Evolutionary conservation across 2,888 invertebrate species (phyloP).

Genomic region (Drosophila yooni): DNA sequence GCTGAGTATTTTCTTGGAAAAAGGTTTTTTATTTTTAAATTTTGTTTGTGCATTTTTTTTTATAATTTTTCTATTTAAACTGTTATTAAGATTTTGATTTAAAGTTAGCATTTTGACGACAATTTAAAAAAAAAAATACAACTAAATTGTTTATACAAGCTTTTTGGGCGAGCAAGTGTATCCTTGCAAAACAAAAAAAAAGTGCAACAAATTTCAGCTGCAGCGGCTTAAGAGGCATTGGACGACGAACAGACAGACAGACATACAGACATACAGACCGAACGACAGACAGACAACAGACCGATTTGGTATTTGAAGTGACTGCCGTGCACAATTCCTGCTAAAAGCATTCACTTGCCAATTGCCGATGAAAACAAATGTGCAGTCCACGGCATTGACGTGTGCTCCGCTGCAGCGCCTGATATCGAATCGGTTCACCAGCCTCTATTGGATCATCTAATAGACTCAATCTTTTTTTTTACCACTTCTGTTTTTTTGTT

Average conservation of each 20-base stretch:
- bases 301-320: slow-evolving; percentile 50
- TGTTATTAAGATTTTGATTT: neutral
- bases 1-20: neutral
- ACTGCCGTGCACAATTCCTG: slow-evolving; percentile 70
- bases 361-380: slow-evolving; percentile 71
- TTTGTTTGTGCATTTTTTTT: neutral
- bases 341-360: slow-evolving; percentile 76
- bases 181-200: slow-evolving; percentile 17
- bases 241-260: neutral
- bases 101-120: neutral
- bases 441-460: slow-evolving; percentile 4
- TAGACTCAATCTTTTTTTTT: neutral
- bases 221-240: slow-evolving; percentile 42
- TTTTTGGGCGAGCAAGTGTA: slow-evolving; percentile 8
- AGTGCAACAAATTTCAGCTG: slow-evolving; percentile 37
- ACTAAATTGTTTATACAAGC: neutral
- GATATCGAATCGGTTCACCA: slow-evolving; percentile 27
- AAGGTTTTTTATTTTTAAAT: neutral
- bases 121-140: neutral
- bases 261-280: no score
- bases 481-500: slow-evolving; percentile 12
- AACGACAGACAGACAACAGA: neutral
- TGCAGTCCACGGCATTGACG: slow-evolving; percentile 40
- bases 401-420: slow-evolving; percentile 1
- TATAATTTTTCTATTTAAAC: neutral